Base-by-base conservation (phyloP, 92 coral and sea anemone species). In the Ricordea florida region DNA sequence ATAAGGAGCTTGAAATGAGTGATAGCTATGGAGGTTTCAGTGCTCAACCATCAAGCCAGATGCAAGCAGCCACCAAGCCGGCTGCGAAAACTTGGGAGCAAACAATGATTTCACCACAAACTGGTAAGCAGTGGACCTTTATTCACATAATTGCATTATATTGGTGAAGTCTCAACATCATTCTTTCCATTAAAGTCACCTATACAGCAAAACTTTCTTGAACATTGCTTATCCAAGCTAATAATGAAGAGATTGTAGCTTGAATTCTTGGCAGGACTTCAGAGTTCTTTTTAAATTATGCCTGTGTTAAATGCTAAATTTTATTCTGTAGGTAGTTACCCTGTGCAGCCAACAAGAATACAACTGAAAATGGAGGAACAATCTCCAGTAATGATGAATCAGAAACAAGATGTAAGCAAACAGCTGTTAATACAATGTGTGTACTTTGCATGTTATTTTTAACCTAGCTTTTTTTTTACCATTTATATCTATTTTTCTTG, bases 1-100 rank as follows among this genome's bases (percentile, higher is more conserved):
- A 69, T n/a, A 69, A 69, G 61, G 76, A 69, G 63, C n/a, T 69
- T 6, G 76, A 69, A 27, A 34, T 50, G 49, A 69, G 55, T 3
- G 76, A 69, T 26, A 64, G 65, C n/a, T 69, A 37, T 53, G 64
- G 55, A 23, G 55, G 46, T n/a, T 69, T 14, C 30, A n/a, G 63
- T 15, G 76, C 28, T 37, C 62, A 46, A 26, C 76, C n/a, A n/a
- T n/a, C n/a, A n/a, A n/a, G 55, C 10, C 64, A 69, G 41, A 25
- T 28, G n/a, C 67, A 62, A 52, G 35, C 63, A 38, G 15, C 47
- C 64, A 18, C n/a, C n/a, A n/a, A n/a, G n/a, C n/a, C n/a, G n/a
- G 51, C 41, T 4, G 30, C 40, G 27, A 55, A 53, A 11, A 23
- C 65, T 10, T 69, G 76, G 76, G 38, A 50, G 27, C 62, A 53